These are phyloP conservation scores for Cephus cinctus DNA, from an alignment of 1,140 invertebrate species.

Conservation along the genomic window DNA sequence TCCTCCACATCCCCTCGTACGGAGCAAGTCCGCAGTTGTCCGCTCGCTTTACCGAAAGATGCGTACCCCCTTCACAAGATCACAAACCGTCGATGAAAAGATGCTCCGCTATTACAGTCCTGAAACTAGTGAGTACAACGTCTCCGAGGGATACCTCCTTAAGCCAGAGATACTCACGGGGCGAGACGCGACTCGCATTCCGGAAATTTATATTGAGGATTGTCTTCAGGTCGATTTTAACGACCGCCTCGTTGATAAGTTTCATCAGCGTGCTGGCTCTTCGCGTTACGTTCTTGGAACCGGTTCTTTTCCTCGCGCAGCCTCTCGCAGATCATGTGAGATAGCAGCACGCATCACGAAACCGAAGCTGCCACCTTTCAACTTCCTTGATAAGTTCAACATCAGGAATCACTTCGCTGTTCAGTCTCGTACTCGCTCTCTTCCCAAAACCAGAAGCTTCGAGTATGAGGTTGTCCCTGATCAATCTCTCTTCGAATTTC, in stretches of 20 bases:
- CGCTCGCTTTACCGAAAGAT: conserved; percentile 55
- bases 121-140: conserved; percentile 48
- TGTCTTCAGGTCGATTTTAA: conserved; percentile 45
- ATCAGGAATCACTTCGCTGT: too few species aligned
- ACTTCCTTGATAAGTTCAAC: too few species aligned
- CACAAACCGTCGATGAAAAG: conserved; percentile 53
- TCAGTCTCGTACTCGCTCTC: too few species aligned
- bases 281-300: too few species aligned
- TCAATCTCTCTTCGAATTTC: conserved; percentile 20
- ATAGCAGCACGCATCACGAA: conserved; percentile 31
- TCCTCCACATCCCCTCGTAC: conserved; percentile 52
- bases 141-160: conserved; percentile 42
- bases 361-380: too few species aligned
- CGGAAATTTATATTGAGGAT: conserved; percentile 49
- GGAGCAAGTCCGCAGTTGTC: conserved; percentile 58
- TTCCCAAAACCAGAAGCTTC: background rate
- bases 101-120: conserved; percentile 48
- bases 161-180: conserved; percentile 33
- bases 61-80: conserved; percentile 51
- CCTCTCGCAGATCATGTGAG: conserved; percentile 38
- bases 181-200: conserved; percentile 38
- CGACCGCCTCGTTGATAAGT: conserved; percentile 41
- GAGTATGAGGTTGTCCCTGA: background rate
- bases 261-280: too few species aligned
- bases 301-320: too few species aligned